Percentiles rank a stretch among this genome's conserved stretches.
phyloP scores from a whole-genome alignment of 92 coral and sea anemone genomes.

The Parazoanthus darwini region DNA sequence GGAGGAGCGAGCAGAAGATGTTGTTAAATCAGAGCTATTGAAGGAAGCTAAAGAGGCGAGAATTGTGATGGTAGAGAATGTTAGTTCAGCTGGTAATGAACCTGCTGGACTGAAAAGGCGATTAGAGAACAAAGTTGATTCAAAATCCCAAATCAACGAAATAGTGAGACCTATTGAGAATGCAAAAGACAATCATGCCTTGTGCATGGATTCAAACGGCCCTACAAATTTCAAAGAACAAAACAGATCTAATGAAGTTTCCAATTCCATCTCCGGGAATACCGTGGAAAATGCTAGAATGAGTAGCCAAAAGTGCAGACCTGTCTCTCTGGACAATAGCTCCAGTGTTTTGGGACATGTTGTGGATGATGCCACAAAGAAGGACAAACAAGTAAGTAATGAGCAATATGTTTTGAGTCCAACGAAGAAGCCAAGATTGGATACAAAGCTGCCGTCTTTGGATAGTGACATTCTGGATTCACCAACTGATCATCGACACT shows the following conservation, averaged over 20 bases:
- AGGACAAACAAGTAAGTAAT: conserved; percentile 17
- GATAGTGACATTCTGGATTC: conserved; percentile 60
- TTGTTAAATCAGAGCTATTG: conserved; percentile 63
- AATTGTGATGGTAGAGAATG: conserved; percentile 82
- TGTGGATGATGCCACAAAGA: conserved; percentile 7
- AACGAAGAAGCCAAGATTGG: conserved; percentile 68
- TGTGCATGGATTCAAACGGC: conserved; percentile 11
- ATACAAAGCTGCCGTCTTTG: conserved; percentile 44
- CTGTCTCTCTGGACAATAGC: conserved; percentile 7
- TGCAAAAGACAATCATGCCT: conserved; percentile 27
- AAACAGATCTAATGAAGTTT: conserved; percentile 3
- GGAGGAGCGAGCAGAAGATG: conserved; percentile 88
- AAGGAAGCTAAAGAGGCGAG: conserved; percentile 73
- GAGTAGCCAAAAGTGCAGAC: background rate
- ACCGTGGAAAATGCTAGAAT: conserved; percentile 6
- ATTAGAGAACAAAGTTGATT: conserved; percentile 14
- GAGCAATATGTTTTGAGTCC: conserved; percentile 42
- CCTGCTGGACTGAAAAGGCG: conserved; percentile 9
- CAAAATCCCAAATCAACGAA: background rate
- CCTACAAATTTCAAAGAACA: conserved; percentile 27
- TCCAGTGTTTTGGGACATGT: conserved; percentile 18
- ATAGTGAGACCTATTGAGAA: conserved; percentile 9
- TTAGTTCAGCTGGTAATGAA: conserved; percentile 48
- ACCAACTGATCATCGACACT: conserved; percentile 53
- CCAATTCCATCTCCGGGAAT: conserved; percentile 13